Evolutionary conservation across 1,140 invertebrate genomes (phyloP), one percentile per base, ranked within the genome.

Genomic region (Drosophila repleta): DNA sequence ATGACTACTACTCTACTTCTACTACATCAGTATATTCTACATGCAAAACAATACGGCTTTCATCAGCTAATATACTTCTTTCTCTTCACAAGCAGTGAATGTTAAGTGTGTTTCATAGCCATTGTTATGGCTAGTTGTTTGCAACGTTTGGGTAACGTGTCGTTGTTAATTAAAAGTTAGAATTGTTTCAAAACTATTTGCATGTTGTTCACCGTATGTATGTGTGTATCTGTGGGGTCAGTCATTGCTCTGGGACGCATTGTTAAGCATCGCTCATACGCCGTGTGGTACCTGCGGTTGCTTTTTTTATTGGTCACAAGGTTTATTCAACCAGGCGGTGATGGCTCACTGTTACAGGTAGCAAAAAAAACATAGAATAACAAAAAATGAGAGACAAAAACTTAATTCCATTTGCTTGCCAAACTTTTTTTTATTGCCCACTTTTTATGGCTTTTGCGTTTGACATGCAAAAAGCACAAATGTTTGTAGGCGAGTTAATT

Each of bases 401-500:
- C 17, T 35, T 58, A 71, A 71, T 71, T 57, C 68, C 68, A 71
- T 71, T 71, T 67, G 63, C 52, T 41, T 45, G 63, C 48, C 69
- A 53, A 72, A 60, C 53, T 21, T 39, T 41, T 35, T 60, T 48
- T 71, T 71, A 71, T 66, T 51, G 46, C 46, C 48, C 13, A 46
- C 13, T 51, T 66, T 79, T 71, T 80, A 68, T 73, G 56, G 56
- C 46, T 64, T 53, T 78, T 66, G 15, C 55, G 60, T 74, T 65
- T 51, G 69, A 82, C 79, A 82, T 82, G 79, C 79, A 77, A 81
- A 81, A 43, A 52, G 29, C 45, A 21, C 7, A 46, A 46, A 65
- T 69, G 24, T 61, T 29, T 46, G 53, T 43, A 39, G 69, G 43
- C 61, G 67, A 65, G 35, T 66, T 53, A 72, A 60, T 66, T 51